A percentile compares a stretch with the other conserved stretches of the same genome.
Conservation (phyloP, 2,797 vertebrate species). For the Geotrypetes seraphini region DNA sequence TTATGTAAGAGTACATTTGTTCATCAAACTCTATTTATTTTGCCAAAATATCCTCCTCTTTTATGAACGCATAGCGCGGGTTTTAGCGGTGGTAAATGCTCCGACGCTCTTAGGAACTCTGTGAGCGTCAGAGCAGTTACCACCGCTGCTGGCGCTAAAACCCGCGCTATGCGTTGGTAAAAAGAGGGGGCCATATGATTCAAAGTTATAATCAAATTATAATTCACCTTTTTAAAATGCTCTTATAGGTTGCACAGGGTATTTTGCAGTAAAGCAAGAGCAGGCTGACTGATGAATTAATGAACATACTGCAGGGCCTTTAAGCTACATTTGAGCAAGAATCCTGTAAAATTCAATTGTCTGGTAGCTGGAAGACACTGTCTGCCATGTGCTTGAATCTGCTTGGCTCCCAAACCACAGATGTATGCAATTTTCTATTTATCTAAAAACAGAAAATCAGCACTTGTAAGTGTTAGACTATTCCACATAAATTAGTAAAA, state of each 20-base stretch:
- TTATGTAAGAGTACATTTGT: too few species aligned
- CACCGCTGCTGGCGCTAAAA: too few species aligned
- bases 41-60: too few species aligned
- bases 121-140: too few species aligned
- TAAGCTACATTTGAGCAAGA: conserved; percentile 63
- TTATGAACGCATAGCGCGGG: too few species aligned
- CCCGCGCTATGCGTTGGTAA: too few species aligned
- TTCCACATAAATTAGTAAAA: conserved; percentile 21
- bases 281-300: conserved; percentile 48
- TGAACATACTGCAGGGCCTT: conserved; percentile 34
- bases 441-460: conserved; percentile 45
- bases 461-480: conserved; percentile 31
- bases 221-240: too few species aligned
- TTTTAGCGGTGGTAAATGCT: too few species aligned
- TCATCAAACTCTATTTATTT: too few species aligned
- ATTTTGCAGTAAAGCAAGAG: conserved; percentile 36
- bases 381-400: conserved; percentile 47
- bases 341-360: conserved; percentile 69
- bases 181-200: too few species aligned
- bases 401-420: conserved; percentile 28
- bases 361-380: conserved; percentile 57
- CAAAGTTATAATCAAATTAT: too few species aligned
- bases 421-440: conserved; percentile 41
- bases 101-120: too few species aligned
- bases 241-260: conserved; percentile 7